Conservation (phyloP, 2,797 vertebrate species). For the Tachyglossus aculeatus region DNA sequence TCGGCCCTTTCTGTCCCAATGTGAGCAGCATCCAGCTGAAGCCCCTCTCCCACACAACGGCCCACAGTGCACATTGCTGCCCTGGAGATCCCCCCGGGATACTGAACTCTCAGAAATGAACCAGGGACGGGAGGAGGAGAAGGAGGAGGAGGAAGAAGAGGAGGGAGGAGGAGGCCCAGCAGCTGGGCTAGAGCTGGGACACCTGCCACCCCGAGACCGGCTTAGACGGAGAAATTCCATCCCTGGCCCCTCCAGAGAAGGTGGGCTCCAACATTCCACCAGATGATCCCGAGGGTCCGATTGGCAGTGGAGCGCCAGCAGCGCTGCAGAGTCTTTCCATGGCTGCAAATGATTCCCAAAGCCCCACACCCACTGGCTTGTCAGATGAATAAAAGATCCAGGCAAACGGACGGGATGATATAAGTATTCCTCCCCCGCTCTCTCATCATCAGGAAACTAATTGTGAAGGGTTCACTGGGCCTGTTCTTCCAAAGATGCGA, state of each 20-base stretch:
- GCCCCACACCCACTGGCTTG: conserved; percentile 16
- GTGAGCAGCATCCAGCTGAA: conserved; percentile 52
- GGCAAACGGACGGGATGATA: conserved; percentile 23
- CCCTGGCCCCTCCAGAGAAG: conserved; percentile 11
- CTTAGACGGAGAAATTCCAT: conserved; percentile 9
- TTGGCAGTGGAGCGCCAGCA: not conserved
- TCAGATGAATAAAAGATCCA: conserved; percentile 45
- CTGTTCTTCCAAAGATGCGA: conserved; percentile 21
- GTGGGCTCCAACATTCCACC: conserved; percentile 10
- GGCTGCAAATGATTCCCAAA: conserved; percentile 29
- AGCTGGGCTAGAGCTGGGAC: conserved; percentile 26
- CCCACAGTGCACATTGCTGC: conserved; percentile 42
- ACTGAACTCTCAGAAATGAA: conserved; percentile 15
- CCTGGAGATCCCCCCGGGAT: conserved; percentile 38
- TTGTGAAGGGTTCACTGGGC: conserved; percentile 10
- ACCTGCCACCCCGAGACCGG: conserved; percentile 31
- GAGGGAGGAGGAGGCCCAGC: not conserved
- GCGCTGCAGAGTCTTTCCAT: too few relatives aligned
- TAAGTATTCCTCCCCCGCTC: not conserved
- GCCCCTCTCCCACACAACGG: conserved; percentile 43
- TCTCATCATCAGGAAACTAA: conserved; percentile 19
- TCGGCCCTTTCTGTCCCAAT: conserved; percentile 31
- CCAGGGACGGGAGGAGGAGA: not conserved
- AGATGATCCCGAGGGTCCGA: not conserved
- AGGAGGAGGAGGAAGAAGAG: conserved; percentile 2